Evolutionary conservation across 2,888 invertebrate genomes (phyloP).

Genomic region (Dichetophora obliterata): DNA sequence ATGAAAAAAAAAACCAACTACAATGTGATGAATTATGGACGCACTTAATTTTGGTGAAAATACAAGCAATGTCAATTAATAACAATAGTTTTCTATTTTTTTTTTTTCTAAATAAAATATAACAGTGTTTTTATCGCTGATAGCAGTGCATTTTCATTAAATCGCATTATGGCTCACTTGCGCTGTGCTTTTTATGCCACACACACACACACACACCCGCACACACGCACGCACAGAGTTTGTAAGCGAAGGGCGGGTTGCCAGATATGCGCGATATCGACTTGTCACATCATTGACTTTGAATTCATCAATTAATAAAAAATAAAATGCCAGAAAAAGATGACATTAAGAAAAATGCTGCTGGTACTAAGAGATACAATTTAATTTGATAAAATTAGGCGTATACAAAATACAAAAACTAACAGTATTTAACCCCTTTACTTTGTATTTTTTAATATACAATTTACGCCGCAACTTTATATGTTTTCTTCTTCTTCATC

Average conservation of each 20-base stretch:
- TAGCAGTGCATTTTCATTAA: not conserved
- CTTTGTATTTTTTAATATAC: not conserved
- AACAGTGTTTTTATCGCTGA: not conserved
- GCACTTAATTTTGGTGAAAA: not conserved
- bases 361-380: conserved; percentile 1
- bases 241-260: not conserved
- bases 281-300: conserved; percentile 29
- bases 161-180: not conserved
- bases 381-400: not conserved
- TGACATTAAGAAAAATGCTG: conserved; percentile 1
- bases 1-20: not conserved
- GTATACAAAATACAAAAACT: too few relatives aligned
- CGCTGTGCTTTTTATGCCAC: not conserved
- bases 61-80: conserved; percentile 15
- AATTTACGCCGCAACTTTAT: not conserved
- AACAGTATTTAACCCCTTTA: not conserved
- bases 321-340: not conserved
- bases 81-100: not conserved
- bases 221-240: too few relatives aligned
- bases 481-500: not conserved
- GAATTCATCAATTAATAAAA: conserved; percentile 30
- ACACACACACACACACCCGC: not conserved
- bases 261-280: conserved; percentile 1
- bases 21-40: conserved; percentile 4
- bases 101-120: not conserved